These are phyloP conservation scores for Bufo bufo DNA, from an alignment of 2,113 vertebrate genomes.

Conservation along the genomic window DNA sequence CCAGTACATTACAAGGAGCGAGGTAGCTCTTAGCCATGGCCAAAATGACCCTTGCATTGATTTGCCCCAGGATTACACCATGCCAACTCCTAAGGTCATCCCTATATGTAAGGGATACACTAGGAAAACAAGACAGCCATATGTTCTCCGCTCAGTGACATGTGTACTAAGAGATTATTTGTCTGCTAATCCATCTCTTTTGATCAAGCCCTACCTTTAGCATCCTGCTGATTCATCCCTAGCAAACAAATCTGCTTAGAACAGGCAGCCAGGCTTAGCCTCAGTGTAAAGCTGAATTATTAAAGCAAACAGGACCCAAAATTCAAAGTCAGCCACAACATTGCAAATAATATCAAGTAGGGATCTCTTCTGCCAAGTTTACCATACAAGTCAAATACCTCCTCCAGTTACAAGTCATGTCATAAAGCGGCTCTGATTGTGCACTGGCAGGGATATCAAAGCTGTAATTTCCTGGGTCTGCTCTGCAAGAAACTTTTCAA, in stretches of 20 bases:
- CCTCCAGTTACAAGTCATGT: conserved; percentile 49
- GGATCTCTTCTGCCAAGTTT: conserved; percentile 26
- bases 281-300: conserved; percentile 48
- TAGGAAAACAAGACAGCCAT: conserved; percentile 43
- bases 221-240: conserved; percentile 50
- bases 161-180: conserved; percentile 49
- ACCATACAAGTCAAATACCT: conserved; percentile 40
- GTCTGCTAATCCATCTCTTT: conserved; percentile 52
- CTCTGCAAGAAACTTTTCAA: conserved; percentile 52
- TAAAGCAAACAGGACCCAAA: conserved; percentile 48
- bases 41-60: conserved; percentile 42
- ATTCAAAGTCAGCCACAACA: conserved; percentile 13
- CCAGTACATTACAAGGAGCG: neutral
- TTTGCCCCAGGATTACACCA: conserved; percentile 26
- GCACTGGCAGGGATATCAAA: conserved; percentile 47
- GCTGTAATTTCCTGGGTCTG: conserved; percentile 50
- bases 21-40: conserved; percentile 4
- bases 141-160: conserved; percentile 50
- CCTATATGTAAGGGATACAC: conserved; percentile 53
- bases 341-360: neutral
- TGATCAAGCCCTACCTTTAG: conserved; percentile 46
- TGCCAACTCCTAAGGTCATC: conserved; percentile 50
- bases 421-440: conserved; percentile 44
- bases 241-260: conserved; percentile 56
- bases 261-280: conserved; percentile 15